Evolutionary conservation across 2,888 invertebrate species (phyloP).

Genomic region (Lasioglossum lativentre): DNA sequence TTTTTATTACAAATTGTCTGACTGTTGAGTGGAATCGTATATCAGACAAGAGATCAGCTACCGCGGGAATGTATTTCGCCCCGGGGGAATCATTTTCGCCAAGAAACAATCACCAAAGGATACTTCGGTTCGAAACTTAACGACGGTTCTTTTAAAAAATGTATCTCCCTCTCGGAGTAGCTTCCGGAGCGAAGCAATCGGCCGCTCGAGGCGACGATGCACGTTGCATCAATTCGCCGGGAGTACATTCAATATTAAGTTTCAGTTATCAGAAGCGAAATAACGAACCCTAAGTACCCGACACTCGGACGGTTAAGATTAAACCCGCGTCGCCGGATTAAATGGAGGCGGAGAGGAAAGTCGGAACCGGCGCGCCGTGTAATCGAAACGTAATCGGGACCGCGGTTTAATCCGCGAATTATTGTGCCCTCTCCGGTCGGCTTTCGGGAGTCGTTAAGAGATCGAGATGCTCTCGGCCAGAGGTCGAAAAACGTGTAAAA

Average conservation of each 20-base stretch:
- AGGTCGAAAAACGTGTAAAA: not conserved
- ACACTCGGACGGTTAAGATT: slow-evolving; percentile 13
- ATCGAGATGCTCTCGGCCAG: slow-evolving; percentile 38
- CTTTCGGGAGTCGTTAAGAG: slow-evolving; percentile 20
- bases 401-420: slow-evolving; percentile 12
- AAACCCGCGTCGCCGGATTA: slow-evolving; percentile 9
- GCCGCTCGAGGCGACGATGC: not conserved
- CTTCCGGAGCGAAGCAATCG: not conserved
- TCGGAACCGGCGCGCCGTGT: not conserved
- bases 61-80: not conserved
- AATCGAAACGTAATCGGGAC: slow-evolving; percentile 7
- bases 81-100: not conserved
- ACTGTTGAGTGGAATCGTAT: not conserved
- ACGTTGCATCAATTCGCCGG: not conserved
- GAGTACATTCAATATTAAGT: slow-evolving; percentile 15
- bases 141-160: not conserved
- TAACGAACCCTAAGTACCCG: slow-evolving; percentile 15
- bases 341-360: not conserved
- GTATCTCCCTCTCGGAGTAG: not conserved
- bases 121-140: slow-evolving; percentile 1
- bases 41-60: not conserved
- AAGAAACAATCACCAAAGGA: not conserved
- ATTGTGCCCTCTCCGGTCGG: slow-evolving; percentile 19
- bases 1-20: not conserved
- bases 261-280: slow-evolving; percentile 10